Percentiles rank a stretch among this genome's conserved stretches.
Evolutionary conservation across 2,888 invertebrate species (phyloP).

Genomic region (Ectobius pallidus): DNA sequence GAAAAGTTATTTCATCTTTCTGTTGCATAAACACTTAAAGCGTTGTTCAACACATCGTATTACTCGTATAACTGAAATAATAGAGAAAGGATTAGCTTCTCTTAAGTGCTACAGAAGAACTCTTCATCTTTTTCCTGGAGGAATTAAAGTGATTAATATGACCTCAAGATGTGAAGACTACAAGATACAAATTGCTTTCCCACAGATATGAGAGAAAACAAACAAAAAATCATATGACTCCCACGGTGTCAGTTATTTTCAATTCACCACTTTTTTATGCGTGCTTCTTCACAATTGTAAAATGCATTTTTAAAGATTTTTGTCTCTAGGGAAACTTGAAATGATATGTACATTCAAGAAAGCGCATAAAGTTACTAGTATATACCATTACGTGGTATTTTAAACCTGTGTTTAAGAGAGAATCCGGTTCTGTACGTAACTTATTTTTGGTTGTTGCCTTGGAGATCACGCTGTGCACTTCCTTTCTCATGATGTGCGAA

Average conservation of each 20-base stretch:
- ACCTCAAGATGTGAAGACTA: background rate
- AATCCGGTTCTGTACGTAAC: background rate
- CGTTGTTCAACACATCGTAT: too few species aligned
- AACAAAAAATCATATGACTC: background rate
- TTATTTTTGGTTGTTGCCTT: background rate
- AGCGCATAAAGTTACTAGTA: background rate
- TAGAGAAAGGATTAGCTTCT: too few species aligned
- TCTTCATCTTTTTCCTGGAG: background rate
- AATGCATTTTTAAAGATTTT: background rate
- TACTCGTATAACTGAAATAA: too few species aligned
- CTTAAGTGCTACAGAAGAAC: too few species aligned
- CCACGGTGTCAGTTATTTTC: slow-evolving; percentile 6
- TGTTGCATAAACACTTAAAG: too few species aligned
- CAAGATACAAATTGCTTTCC: slow-evolving; percentile 10
- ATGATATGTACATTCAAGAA: background rate
- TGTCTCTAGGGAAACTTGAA: slow-evolving; percentile 2
- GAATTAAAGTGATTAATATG: background rate
- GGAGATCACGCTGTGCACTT: background rate
- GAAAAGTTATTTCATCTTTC: too few species aligned
- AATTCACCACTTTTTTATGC: background rate
- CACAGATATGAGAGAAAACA: background rate
- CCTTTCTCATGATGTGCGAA: background rate
- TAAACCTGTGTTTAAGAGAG: background rate
- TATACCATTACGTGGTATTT: background rate
- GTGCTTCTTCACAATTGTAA: background rate